phyloP scores from a whole-genome alignment of 1,140 invertebrate genomes.

The Trachelipus rathkii region DNA sequence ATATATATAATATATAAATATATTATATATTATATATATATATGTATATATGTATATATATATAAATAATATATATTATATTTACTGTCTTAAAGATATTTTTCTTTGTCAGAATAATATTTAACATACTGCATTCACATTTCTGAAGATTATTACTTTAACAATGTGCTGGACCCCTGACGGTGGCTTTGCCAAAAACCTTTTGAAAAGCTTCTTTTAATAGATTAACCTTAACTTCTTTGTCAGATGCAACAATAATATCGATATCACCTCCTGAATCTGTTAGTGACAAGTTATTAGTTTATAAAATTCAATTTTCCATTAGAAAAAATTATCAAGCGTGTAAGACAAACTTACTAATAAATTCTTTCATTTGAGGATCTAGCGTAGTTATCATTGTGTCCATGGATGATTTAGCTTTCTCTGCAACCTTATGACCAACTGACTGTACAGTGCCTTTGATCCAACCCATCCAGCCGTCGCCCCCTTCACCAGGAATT shows the following conservation, averaged over 20 bases:
- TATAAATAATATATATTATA: too few relatives aligned
- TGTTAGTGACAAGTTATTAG: slow-evolving; percentile 47
- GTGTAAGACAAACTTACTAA: slow-evolving; percentile 60
- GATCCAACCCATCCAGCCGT: slow-evolving; percentile 53
- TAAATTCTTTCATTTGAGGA: slow-evolving; percentile 83
- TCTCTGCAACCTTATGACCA: slow-evolving; percentile 65
- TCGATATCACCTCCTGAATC: slow-evolving; percentile 73
- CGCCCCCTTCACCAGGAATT: slow-evolving; percentile 6
- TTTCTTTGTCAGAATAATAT: too few relatives aligned
- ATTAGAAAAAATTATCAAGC: background rate
- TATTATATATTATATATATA: too few relatives aligned
- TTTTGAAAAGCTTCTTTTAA: slow-evolving; percentile 75
- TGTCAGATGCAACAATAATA: slow-evolving; percentile 69
- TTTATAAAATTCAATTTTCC: background rate
- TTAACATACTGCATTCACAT: too few relatives aligned
- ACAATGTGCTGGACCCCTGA: too few relatives aligned
- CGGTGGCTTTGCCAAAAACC: slow-evolving; percentile 74
- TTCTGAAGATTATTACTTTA: too few relatives aligned
- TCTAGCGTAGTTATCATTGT: slow-evolving; percentile 82
- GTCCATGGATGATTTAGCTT: slow-evolving; percentile 76
- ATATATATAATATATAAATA: too few relatives aligned
- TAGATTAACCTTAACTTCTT: slow-evolving; percentile 70
- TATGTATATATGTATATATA: too few relatives aligned
- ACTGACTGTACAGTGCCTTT: slow-evolving; percentile 51
- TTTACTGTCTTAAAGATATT: too few relatives aligned